phyloP scores from a whole-genome alignment of 2,113 vertebrate species.

The Circaetus gallicus region DNA sequence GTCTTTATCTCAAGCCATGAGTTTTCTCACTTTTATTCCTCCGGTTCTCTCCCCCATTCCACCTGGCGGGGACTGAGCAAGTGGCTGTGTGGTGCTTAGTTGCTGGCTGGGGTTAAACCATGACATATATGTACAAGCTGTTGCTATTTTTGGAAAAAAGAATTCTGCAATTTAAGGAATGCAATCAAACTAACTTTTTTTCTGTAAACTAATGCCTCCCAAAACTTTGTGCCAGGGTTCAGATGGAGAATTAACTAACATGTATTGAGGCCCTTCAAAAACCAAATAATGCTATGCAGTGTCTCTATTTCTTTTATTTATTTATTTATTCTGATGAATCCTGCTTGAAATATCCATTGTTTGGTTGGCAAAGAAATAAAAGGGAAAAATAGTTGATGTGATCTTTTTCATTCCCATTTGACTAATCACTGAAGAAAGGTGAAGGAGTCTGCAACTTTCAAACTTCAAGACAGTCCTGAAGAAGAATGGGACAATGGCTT shows the following conservation, averaged over 20 bases:
- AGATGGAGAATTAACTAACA: background rate
- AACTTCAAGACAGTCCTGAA: background rate
- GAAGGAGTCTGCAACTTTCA: background rate
- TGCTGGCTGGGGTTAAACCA: too few species aligned
- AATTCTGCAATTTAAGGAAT: background rate
- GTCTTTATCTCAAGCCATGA: too few species aligned
- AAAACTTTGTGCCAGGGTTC: background rate
- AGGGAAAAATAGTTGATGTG: background rate
- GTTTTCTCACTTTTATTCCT: too few species aligned
- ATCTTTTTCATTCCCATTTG: background rate
- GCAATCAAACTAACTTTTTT: background rate
- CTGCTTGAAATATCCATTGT: background rate
- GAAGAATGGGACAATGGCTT: background rate
- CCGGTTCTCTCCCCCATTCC: too few species aligned
- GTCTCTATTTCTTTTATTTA: background rate
- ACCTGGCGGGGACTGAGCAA: too few species aligned
- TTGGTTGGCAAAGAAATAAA: background rate
- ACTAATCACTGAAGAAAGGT: background rate
- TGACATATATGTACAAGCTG: background rate
- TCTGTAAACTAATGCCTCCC: background rate
- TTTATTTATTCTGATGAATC: background rate
- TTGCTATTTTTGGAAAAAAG: background rate
- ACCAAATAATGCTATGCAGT: background rate
- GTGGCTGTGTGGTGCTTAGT: too few species aligned
- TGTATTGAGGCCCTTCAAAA: background rate